Conservation (phyloP, 2,113 vertebrate species). For the Physeter macrocephalus region DNA sequence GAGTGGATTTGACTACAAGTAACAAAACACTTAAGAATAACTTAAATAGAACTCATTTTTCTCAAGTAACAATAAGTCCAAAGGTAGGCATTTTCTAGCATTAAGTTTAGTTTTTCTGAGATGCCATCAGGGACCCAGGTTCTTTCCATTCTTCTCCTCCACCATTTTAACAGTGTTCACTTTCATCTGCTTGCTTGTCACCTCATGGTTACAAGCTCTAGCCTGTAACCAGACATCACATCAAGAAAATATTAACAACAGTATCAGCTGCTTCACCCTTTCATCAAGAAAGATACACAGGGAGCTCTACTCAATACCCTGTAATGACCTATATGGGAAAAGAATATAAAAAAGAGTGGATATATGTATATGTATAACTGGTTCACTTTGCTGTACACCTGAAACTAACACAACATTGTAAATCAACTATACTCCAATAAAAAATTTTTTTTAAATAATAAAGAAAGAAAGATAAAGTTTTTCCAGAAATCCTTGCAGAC, state of each 20-base stretch:
- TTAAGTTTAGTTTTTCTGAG: neutral
- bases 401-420: no score
- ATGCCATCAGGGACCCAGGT: neutral
- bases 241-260: neutral
- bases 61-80: neutral
- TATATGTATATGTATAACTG: no score
- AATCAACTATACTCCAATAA: no score
- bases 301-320: no score
- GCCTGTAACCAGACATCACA: neutral
- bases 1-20: neutral
- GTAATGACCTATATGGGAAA: no score
- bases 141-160: neutral
- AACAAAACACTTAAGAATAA: neutral
- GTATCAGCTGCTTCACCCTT: neutral
- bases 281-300: neutral
- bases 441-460: no score
- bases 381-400: no score
- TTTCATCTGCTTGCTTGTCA: neutral
- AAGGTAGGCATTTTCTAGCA: neutral
- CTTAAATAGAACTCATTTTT: neutral
- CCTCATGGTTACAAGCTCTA: neutral
- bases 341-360: no score
- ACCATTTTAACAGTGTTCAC: neutral
- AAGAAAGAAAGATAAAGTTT: neutral
- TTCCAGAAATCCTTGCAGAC: neutral